A percentile compares a stretch with the other conserved stretches of the same genome.
Conservation (phyloP, 2,888 invertebrate species). For the Diploptera punctata region DNA sequence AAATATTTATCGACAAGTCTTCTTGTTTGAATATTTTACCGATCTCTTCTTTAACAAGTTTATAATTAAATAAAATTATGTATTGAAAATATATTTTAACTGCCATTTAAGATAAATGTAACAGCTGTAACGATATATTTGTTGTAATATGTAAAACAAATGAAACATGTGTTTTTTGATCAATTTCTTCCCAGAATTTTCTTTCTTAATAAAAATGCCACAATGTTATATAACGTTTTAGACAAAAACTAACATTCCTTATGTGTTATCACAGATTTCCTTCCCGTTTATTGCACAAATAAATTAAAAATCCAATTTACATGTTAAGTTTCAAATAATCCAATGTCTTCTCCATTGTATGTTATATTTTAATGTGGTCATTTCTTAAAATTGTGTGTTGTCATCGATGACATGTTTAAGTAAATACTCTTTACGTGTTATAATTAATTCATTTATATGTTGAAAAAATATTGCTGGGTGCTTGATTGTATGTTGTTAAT, state of each 20-base stretch:
- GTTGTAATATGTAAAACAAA: not conserved
- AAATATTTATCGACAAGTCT: constrained; percentile 2
- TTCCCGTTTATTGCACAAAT: not conserved
- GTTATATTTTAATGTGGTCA: not conserved
- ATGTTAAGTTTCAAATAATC: not conserved
- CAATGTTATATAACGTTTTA: not conserved
- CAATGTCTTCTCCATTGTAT: constrained; percentile 8
- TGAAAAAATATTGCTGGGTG: constrained; percentile 14
- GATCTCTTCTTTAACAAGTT: constrained; percentile 16
- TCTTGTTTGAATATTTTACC: constrained; percentile 4
- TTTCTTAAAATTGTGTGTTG: not conserved
- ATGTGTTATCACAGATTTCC: not conserved
- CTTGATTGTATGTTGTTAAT: constrained; percentile 23
- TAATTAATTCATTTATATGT: constrained; percentile 8
- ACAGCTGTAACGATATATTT: not conserved
- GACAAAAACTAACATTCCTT: constrained; percentile 6
- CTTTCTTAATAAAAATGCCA: not conserved
- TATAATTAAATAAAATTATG: not conserved
- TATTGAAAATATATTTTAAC: constrained; percentile 12
- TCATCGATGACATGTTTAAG: not conserved
- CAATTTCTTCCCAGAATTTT: not conserved
- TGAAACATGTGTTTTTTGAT: not conserved
- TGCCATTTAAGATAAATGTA: constrained; percentile 10
- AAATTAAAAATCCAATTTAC: not conserved
- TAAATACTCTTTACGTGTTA: not conserved